phyloP scores from a whole-genome alignment of 1,140 invertebrate species.

The Lepidurus apus region DNA sequence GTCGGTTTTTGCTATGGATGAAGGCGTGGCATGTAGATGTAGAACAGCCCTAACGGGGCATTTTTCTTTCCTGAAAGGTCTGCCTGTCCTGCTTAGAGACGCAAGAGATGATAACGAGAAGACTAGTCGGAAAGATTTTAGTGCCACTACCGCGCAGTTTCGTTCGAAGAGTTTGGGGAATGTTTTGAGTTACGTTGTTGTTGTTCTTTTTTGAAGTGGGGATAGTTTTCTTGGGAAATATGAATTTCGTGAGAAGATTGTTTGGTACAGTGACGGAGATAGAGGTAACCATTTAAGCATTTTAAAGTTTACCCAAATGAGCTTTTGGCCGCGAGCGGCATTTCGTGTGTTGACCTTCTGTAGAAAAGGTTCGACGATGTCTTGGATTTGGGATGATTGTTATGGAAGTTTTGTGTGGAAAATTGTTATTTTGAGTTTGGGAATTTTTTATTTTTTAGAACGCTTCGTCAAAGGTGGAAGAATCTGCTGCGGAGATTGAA shows the following conservation, averaged over 20 bases:
- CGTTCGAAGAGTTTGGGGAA: not conserved
- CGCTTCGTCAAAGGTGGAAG: not conserved
- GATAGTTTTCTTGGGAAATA: not conserved
- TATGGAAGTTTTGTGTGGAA: too few species aligned
- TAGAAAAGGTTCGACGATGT: not conserved
- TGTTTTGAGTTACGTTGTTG: not conserved
- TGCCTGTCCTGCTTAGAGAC: not conserved
- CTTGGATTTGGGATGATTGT: too few species aligned
- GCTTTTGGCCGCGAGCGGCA: too few species aligned
- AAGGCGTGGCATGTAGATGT: conserved; percentile 5
- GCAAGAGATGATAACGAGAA: not conserved
- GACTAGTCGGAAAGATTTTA: not conserved
- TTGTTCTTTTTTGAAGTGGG: not conserved
- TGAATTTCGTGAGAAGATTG: conserved; percentile 4
- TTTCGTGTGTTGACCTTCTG: not conserved
- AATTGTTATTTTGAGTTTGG: too few species aligned
- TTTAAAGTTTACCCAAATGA: not conserved
- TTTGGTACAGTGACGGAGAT: not conserved
- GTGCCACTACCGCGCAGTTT: not conserved
- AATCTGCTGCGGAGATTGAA: not conserved
- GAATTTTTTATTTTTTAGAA: not conserved
- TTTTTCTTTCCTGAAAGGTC: not conserved
- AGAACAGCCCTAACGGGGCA: conserved; percentile 4
- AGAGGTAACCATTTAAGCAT: not conserved
- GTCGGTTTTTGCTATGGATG: not conserved